phyloP scores from a whole-genome alignment of 2,113 vertebrate genomes.

The Archocentrus centrarchus region DNA sequence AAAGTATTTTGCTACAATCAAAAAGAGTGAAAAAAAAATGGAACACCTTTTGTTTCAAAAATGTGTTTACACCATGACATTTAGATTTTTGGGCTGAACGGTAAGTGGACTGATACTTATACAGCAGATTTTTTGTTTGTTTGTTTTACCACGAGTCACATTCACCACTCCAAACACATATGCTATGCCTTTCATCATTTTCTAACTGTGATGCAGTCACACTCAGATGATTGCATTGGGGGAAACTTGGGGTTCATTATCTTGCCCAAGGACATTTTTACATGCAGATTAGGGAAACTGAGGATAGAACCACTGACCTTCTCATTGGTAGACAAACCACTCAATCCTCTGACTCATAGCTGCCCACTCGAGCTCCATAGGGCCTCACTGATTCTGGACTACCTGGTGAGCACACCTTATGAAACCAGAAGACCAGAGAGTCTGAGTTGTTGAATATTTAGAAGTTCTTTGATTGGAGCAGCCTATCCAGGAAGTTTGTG shows the following conservation, averaged over 20 bases:
- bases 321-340: not conserved
- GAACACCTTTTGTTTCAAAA: not conserved
- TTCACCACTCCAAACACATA: not conserved
- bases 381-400: not conserved
- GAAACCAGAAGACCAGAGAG: not conserved
- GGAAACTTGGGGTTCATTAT: slow-evolving; percentile 6
- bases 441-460: not conserved
- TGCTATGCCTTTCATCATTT: slow-evolving; percentile 3
- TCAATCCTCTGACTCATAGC: not conserved
- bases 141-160: not conserved
- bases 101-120: not conserved
- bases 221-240: not conserved
- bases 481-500: not conserved
- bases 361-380: not conserved
- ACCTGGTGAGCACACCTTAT: not conserved
- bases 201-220: not conserved
- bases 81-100: not conserved
- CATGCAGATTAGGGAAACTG: not conserved
- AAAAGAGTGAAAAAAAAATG: not conserved
- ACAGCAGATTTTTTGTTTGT: not conserved
- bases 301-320: not conserved
- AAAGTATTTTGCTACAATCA: no score
- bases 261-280: not conserved
- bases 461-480: not conserved
- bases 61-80: not conserved